These are phyloP conservation scores for Colletes latitarsis DNA, from an alignment of 1,140 invertebrate species.

Conservation along the genomic window DNA sequence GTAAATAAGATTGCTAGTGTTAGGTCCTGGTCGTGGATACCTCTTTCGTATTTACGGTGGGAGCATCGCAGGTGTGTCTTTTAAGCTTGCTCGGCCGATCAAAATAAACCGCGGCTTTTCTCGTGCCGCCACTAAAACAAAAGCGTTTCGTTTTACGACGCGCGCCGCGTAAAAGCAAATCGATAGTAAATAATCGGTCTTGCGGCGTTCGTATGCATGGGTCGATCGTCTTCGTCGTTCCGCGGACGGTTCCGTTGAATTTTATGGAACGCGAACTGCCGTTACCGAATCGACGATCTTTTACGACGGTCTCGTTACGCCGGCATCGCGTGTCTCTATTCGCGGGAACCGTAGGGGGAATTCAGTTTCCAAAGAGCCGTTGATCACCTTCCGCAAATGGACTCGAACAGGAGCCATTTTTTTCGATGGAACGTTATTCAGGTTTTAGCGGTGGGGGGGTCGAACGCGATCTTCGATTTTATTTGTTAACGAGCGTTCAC, in stretches of 20 bases:
- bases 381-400: not conserved
- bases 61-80: slow-evolving; percentile 8
- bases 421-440: not conserved
- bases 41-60: not conserved
- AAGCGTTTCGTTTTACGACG: slow-evolving; percentile 30
- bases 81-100: not conserved
- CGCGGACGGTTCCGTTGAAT: not conserved
- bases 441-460: no score
- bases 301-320: not conserved
- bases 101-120: not conserved
- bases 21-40: no score
- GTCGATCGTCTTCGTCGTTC: slow-evolving; percentile 5
- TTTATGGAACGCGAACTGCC: slow-evolving; percentile 23
- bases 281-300: not conserved
- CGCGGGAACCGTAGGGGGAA: not conserved
- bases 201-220: not conserved
- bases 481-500: not conserved
- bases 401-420: not conserved
- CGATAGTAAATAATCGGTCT: slow-evolving; percentile 37
- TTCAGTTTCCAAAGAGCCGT: not conserved
- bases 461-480: not conserved
- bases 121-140: not conserved
- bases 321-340: not conserved
- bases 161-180: slow-evolving; percentile 22
- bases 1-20: no score